Conservation (phyloP, 2,113 vertebrate genomes). For the Pterocles gutturalis region DNA sequence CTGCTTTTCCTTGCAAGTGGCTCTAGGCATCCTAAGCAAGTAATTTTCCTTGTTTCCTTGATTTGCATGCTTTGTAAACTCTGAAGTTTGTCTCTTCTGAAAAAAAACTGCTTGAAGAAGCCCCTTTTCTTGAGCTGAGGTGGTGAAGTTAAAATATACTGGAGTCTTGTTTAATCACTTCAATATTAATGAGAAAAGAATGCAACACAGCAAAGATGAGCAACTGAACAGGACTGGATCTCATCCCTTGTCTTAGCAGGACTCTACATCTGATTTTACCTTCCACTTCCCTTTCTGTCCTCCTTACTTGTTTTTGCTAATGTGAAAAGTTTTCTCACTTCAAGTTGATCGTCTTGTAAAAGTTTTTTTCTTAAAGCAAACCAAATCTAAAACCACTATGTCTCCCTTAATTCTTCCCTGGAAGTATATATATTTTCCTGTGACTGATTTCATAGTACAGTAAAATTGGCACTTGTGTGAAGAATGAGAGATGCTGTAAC, state of each 20-base stretch:
- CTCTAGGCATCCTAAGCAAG: background rate
- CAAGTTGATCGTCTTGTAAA: background rate
- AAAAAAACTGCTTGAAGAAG: background rate
- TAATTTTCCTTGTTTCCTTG: background rate
- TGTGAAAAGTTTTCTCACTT: background rate
- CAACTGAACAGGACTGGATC: background rate
- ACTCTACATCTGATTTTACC: background rate
- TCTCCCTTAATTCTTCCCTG: background rate
- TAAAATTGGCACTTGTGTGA: background rate
- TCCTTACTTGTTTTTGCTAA: background rate
- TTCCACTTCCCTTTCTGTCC: background rate
- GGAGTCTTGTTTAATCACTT: background rate
- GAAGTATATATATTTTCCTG: background rate
- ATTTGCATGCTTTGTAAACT: background rate
- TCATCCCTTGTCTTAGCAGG: background rate
- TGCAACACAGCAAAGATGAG: background rate
- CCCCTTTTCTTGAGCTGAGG: background rate
- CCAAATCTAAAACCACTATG: background rate
- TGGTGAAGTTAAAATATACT: background rate
- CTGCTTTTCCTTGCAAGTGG: background rate
- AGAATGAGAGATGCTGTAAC: background rate
- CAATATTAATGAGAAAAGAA: background rate
- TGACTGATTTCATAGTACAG: background rate
- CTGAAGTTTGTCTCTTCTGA: background rate
- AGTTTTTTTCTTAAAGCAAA: background rate